Percentiles rank a stretch among this genome's conserved stretches.
Conservation (phyloP, 1,140 invertebrate species). For the Saxidomus purpurata region DNA sequence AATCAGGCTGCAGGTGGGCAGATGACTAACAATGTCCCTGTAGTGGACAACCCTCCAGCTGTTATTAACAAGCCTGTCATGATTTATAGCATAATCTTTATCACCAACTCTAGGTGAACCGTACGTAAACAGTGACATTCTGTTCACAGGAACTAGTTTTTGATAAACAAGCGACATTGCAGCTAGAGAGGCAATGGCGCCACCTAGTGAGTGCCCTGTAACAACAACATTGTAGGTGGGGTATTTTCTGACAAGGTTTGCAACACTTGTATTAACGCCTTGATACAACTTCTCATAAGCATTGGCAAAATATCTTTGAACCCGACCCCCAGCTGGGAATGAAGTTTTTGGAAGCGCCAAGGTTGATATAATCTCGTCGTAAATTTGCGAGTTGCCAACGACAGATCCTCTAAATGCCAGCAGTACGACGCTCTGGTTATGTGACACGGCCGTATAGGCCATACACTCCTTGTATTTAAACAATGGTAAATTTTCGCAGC, state of each 20-base stretch:
- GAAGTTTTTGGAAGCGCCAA: background rate
- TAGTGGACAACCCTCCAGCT: slow-evolving; percentile 48
- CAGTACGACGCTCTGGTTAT: background rate
- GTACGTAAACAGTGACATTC: slow-evolving; percentile 6
- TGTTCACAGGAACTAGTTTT: background rate
- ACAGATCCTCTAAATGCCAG: background rate
- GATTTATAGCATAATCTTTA: background rate
- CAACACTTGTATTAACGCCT: background rate
- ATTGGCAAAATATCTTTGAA: slow-evolving; percentile 18
- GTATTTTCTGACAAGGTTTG: background rate
- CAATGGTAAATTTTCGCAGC: background rate
- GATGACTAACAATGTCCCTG: slow-evolving; percentile 18
- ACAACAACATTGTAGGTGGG: slow-evolving; percentile 8
- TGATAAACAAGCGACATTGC: slow-evolving; percentile 16
- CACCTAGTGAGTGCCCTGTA: slow-evolving; percentile 47
- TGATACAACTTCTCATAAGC: slow-evolving; percentile 17
- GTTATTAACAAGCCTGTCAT: slow-evolving; percentile 17
- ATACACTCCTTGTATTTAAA: slow-evolving; percentile 16
- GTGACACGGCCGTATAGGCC: slow-evolving; percentile 9
- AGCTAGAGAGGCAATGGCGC: slow-evolving; percentile 15
- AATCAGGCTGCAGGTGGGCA: background rate
- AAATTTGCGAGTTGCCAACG: background rate
- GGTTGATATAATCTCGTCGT: background rate
- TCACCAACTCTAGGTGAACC: slow-evolving; percentile 39
- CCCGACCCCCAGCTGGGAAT: slow-evolving; percentile 2